These are phyloP conservation scores for Catagonus wagneri DNA, from an alignment of 2,113 vertebrate species.

Conservation along the genomic window DNA sequence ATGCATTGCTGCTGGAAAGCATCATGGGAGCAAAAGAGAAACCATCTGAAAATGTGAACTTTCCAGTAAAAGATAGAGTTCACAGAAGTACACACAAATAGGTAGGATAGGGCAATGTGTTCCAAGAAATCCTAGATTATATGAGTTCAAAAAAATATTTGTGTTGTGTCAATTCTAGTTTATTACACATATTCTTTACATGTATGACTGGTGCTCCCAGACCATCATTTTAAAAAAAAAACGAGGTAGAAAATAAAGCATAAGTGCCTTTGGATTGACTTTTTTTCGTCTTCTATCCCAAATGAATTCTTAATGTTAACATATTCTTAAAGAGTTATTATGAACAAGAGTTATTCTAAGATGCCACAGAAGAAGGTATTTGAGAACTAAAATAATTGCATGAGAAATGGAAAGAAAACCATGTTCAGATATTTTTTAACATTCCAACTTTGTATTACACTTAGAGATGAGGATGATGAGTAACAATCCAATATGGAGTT, in stretches of 20 bases:
- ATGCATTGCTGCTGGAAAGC: not conserved
- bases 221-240: not conserved
- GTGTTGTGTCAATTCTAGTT: not conserved
- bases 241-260: not conserved
- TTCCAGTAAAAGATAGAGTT: not conserved
- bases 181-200: not conserved
- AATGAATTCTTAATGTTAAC: not conserved
- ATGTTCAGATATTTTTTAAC: slow-evolving; percentile 4
- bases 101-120: not conserved
- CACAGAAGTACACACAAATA: not conserved
- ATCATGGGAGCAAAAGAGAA: not conserved
- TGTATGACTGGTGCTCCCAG: not conserved
- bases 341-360: not conserved
- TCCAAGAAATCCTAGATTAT: not conserved
- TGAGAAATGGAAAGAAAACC: slow-evolving; percentile 17
- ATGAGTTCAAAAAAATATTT: not conserved
- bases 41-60: not conserved
- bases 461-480: not conserved
- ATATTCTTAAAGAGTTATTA: not conserved
- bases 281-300: not conserved
- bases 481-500: not conserved
- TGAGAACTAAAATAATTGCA: slow-evolving; percentile 5
- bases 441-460: not conserved
- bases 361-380: not conserved
- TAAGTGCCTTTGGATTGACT: not conserved